Conservation (phyloP, 2,888 invertebrate species). For the Octonoba sinensis region DNA sequence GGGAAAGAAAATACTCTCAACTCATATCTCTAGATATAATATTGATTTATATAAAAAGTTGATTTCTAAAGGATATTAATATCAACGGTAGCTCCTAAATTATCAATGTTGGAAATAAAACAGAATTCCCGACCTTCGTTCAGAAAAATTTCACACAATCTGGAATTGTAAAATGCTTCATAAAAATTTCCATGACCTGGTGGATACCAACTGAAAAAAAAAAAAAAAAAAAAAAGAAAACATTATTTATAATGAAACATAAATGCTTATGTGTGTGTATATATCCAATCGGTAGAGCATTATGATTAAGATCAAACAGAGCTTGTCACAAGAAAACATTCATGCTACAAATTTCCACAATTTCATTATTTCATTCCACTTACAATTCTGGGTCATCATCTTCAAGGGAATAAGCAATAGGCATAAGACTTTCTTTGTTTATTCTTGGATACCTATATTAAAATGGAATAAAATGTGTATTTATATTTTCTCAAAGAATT, state of each 20-base stretch:
- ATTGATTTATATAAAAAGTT: background rate
- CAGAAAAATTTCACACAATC: slow-evolving; percentile 88
- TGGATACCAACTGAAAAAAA: slow-evolving; percentile 86
- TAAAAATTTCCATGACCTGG: slow-evolving; percentile 99
- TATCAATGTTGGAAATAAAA: slow-evolving; percentile 99
- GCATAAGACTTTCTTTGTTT: slow-evolving; percentile 93
- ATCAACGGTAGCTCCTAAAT: slow-evolving; percentile 98
- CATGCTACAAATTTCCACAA: background rate
- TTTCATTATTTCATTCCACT: slow-evolving; percentile 66
- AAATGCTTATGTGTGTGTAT: background rate
- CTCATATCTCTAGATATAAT: no score
- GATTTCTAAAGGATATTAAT: slow-evolving; percentile 79
- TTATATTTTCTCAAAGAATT: no score
- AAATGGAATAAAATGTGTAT: background rate
- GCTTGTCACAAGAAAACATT: background rate
- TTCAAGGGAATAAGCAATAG: slow-evolving; percentile 83
- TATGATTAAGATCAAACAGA: background rate
- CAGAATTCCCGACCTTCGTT: slow-evolving; percentile 88
- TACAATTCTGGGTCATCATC: slow-evolving; percentile 85
- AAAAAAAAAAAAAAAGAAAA: slow-evolving; percentile 2
- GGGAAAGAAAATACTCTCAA: no score
- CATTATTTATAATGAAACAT: background rate
- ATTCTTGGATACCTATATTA: slow-evolving; percentile 84
- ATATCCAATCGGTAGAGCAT: background rate
- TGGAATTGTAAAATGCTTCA: slow-evolving; percentile 93